Percentiles rank a stretch among this genome's conserved stretches.
These are phyloP conservation scores for Pagetopsis macropterus DNA, from an alignment of 2,797 vertebrate species.

Conservation along the genomic window DNA sequence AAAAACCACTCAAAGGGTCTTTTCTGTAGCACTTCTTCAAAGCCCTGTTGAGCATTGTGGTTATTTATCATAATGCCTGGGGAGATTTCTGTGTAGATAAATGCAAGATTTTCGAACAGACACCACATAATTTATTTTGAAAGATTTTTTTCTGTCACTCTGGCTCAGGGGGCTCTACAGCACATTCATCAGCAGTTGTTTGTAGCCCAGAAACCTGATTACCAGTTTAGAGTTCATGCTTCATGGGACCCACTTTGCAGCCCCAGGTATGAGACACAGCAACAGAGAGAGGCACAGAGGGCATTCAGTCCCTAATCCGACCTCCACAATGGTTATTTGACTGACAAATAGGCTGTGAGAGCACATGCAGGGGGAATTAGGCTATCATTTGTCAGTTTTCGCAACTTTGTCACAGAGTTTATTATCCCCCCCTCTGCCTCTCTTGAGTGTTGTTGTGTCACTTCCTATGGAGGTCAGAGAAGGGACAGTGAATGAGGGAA, in stretches of 20 bases:
- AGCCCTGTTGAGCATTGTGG: not conserved
- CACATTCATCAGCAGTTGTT: constrained; percentile 42
- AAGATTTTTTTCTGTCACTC: constrained; percentile 19
- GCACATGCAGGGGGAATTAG: constrained; percentile 43
- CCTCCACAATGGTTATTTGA: constrained; percentile 24
- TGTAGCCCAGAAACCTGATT: constrained; percentile 61
- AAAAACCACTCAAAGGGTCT: not conserved
- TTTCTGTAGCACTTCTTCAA: not conserved
- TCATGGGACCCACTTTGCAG: constrained; percentile 55
- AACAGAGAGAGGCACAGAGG: constrained; percentile 29
- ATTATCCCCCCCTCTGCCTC: constrained; percentile 34
- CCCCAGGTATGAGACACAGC: constrained; percentile 20
- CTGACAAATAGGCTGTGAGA: constrained; percentile 29
- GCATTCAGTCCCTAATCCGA: constrained; percentile 49
- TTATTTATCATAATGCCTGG: constrained; percentile 10
- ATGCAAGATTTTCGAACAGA: constrained; percentile 14
- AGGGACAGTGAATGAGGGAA: constrained; percentile 50
- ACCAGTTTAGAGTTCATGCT: constrained; percentile 63
- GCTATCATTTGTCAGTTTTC: constrained; percentile 51
- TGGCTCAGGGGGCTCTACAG: constrained; percentile 38
- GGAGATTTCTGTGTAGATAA: constrained; percentile 12
- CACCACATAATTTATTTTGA: constrained; percentile 33
- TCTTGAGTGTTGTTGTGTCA: constrained; percentile 48
- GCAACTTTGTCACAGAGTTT: constrained; percentile 50
- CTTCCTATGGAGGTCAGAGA: constrained; percentile 51